Percentiles rank a stretch among this genome's conserved stretches.
phyloP scores from a whole-genome alignment of 2,113 vertebrate species.

The Etia nguti region DNA sequence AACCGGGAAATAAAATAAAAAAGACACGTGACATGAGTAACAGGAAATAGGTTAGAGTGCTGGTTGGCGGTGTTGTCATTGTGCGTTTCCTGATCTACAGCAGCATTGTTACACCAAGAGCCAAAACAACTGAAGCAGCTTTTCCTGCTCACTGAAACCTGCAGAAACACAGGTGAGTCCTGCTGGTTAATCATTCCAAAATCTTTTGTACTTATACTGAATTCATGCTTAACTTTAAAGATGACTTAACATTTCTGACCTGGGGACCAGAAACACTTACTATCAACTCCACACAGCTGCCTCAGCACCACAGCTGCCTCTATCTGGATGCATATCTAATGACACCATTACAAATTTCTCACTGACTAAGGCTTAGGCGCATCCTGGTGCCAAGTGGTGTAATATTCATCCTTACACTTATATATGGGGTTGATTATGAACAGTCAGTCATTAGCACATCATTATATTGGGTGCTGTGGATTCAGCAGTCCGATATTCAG shows the following conservation, averaged over 20 bases:
- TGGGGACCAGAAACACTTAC: not conserved
- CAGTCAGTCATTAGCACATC: not conserved
- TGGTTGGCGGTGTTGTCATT: not conserved
- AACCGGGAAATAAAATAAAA: not conserved
- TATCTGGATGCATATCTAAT: fast-evolving
- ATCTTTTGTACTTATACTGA: fast-evolving
- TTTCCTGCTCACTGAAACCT: not conserved
- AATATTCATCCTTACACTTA: not conserved
- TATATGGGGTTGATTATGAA: not conserved
- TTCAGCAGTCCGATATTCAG: not conserved
- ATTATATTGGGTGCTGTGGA: not conserved
- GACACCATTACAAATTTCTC: not conserved
- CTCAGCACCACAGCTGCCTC: not conserved
- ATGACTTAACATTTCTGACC: not conserved
- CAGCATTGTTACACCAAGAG: not conserved
- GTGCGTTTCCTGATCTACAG: not conserved
- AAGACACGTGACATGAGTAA: fast-evolving
- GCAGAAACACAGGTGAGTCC: not conserved
- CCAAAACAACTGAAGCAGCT: not conserved
- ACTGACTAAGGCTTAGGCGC: fast-evolving
- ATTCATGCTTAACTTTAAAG: not conserved
- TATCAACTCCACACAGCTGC: not conserved
- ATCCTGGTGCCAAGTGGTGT: fast-evolving
- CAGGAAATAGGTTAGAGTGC: not conserved
- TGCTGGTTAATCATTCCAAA: not conserved